Conservation (phyloP, 2,888 invertebrate species). For the Lycaena phlaeas region DNA sequence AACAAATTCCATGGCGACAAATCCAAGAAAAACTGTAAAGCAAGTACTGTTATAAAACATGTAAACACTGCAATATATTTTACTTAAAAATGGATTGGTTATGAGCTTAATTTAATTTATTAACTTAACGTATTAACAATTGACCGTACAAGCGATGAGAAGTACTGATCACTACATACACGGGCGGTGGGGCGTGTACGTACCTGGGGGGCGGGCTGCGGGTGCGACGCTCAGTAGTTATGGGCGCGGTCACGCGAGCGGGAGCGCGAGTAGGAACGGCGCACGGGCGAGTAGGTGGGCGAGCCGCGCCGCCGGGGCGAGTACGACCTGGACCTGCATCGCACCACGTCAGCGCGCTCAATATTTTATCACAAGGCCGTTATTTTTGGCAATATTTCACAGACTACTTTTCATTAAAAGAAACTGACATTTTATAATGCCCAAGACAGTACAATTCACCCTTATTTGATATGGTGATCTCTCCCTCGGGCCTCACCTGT, state of each 20-base stretch:
- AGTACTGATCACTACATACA: too few species aligned
- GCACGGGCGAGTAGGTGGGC: slow-evolving; percentile 94
- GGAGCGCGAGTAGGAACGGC: slow-evolving; percentile 87
- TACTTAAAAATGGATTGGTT: too few species aligned
- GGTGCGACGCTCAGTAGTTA: slow-evolving; percentile 45
- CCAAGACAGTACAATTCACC: too few species aligned
- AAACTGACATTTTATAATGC: too few species aligned
- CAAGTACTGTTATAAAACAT: slow-evolving; percentile 5
- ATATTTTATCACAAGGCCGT: not conserved
- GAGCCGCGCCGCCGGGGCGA: slow-evolving; percentile 89
- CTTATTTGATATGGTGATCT: too few species aligned
- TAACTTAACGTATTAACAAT: too few species aligned
- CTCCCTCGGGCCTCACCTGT: not conserved
- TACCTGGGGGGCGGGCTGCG: too few species aligned
- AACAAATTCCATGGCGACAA: slow-evolving; percentile 3
- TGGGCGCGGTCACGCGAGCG: slow-evolving; percentile 71
- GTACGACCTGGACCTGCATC: slow-evolving; percentile 77
- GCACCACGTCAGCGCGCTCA: not conserved
- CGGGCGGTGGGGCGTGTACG: slow-evolving; percentile 18
- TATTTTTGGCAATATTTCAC: too few species aligned
- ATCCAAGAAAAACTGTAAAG: slow-evolving; percentile 8
- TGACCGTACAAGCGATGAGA: too few species aligned
- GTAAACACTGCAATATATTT: too few species aligned
- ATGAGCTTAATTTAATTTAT: too few species aligned
- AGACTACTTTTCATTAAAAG: too few species aligned